Percentiles rank a stretch among this genome's conserved stretches.
These are phyloP conservation scores for Nanorana parkeri DNA, from an alignment of 2,113 vertebrate species.

Conservation along the genomic window DNA sequence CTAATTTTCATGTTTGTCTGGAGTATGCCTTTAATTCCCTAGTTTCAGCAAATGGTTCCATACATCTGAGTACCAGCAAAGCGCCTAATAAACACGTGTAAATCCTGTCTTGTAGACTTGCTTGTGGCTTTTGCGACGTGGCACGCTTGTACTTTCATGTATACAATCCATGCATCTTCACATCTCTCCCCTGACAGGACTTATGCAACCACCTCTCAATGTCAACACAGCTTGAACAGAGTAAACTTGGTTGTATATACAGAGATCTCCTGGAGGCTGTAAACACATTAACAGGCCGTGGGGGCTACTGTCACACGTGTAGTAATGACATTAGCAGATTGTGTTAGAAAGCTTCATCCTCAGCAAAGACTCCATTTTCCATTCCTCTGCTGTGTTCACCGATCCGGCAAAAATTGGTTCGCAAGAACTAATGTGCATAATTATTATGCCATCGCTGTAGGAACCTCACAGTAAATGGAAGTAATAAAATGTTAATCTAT, in stretches of 20 bases:
- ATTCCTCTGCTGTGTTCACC: not conserved
- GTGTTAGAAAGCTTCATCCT: not conserved
- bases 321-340: slow-evolving; percentile 6
- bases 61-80: not conserved
- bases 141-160: slow-evolving; percentile 3
- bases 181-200: slow-evolving; percentile 20
- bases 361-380: not conserved
- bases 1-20: not conserved
- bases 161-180: slow-evolving; percentile 35
- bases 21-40: not conserved
- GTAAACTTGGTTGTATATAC: slow-evolving; percentile 32
- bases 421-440: not conserved
- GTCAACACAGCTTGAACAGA: slow-evolving; percentile 44
- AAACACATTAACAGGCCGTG: slow-evolving; percentile 7
- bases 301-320: not conserved
- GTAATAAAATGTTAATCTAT: slow-evolving; percentile 40
- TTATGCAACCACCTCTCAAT: slow-evolving; percentile 38
- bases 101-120: not conserved
- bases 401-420: slow-evolving; percentile 27
- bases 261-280: not conserved
- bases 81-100: not conserved
- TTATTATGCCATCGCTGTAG: slow-evolving; percentile 1
- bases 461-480: slow-evolving; percentile 16
- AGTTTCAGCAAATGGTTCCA: not conserved
- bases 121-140: not conserved